Evolutionary conservation across 2,888 invertebrate genomes (phyloP), one percentile per base, ranked within the genome.

Genomic region (Lycophotia porphyrea): DNA sequence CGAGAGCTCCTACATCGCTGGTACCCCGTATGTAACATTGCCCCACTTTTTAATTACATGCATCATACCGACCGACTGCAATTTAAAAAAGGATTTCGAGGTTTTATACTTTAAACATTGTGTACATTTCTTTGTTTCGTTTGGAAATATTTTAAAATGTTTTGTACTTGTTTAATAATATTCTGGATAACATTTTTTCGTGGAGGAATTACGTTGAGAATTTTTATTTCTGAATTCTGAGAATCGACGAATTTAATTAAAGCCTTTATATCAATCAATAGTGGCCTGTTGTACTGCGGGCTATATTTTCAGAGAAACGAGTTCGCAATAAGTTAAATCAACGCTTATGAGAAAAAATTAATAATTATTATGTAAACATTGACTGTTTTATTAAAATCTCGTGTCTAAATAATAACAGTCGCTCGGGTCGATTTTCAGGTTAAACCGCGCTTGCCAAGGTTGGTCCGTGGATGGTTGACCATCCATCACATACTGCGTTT

Each of bases 21-120:
- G 93, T 70, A 68, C 31, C 58, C n/a, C 61, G 67, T 80, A 88
- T 85, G 87, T 90, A 89, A 90, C 90, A 91, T 88, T 94, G 93
- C 92, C 91, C 92, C 92, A 94, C 91, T 94, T 95, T 95, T 95
- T 95, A 95, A 95, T 95, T 94, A 94, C 94, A 95, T 94, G 93
- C 94, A 95, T 94, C 93, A 94, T 92, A 88, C 92, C 90, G 89
- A 84, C 84, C 82, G 91, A 91, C 92, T 93, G 93, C 93, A 93
- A 92, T 93, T 93, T 92, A 91, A 92, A 93, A 94, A 93, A 92
- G 92, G 92, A 94, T 94, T 94, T 92, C 87, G 91, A 90, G 90
- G 88, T 90, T 91, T 91, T 92, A 89, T 87, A 82, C 80, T 90
- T 89, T 88, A 86, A 90, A 89, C 68, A 82, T 79, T 82, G 58